Evolutionary conservation across 1,140 invertebrate genomes (phyloP).

Genomic region (Telenomus remus): DNA sequence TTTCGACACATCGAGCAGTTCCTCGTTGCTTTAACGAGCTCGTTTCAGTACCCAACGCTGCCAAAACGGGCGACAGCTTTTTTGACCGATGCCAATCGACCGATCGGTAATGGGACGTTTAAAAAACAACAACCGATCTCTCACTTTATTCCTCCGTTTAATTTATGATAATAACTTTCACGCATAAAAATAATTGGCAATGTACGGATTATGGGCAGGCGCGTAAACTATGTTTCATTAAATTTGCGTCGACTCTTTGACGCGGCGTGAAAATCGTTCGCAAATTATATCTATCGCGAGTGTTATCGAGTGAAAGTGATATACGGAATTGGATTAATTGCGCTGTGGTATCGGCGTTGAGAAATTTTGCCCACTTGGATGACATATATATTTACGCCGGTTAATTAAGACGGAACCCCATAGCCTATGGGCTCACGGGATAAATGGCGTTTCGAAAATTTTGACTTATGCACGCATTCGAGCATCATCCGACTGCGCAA

Average conservation of each 20-base stretch:
- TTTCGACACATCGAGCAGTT: too few relatives aligned
- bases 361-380: constrained; percentile 28
- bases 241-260: constrained; percentile 14
- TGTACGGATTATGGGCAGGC: too few relatives aligned
- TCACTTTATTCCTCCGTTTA: not conserved
- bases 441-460: constrained; percentile 21
- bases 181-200: too few relatives aligned
- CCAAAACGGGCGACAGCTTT: too few relatives aligned
- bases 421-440: not conserved
- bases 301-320: constrained; percentile 52
- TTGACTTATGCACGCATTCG: constrained; percentile 17
- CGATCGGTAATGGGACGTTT: too few relatives aligned
- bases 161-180: constrained; percentile 1
- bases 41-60: constrained; percentile 19
- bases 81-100: too few relatives aligned
- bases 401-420: constrained; percentile 24
- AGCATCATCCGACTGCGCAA: constrained; percentile 5
- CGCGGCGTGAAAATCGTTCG: constrained; percentile 33
- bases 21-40: constrained; percentile 33
- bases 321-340: constrained; percentile 42
- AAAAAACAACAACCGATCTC: too few relatives aligned
- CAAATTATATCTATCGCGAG: constrained; percentile 44
- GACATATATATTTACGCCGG: constrained; percentile 4
- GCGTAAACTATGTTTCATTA: too few relatives aligned
- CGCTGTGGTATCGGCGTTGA: constrained; percentile 20